Conservation (phyloP, 1,140 invertebrate genomes). For the Heliconius nattereri region DNA sequence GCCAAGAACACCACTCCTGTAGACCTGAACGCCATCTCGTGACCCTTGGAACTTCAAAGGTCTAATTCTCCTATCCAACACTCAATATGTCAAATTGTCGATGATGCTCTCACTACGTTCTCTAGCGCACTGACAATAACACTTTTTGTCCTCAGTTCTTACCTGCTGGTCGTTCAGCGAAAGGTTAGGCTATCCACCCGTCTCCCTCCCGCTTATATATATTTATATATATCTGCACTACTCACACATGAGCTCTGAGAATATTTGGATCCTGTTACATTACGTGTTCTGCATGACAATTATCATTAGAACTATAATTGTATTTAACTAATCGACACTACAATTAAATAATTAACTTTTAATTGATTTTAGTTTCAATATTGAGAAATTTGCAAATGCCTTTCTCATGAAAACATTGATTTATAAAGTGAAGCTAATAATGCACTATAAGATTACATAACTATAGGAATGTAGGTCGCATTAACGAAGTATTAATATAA, state of each 20-base stretch:
- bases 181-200: constrained; percentile 61
- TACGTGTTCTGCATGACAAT: constrained; percentile 73
- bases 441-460: constrained; percentile 29
- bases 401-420: constrained; percentile 18
- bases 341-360: constrained; percentile 1
- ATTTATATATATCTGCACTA: constrained; percentile 48
- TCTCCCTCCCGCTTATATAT: constrained; percentile 51
- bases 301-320: constrained; percentile 39
- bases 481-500: constrained; percentile 33
- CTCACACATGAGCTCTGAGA: constrained; percentile 52
- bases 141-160: constrained; percentile 75
- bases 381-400: constrained; percentile 20
- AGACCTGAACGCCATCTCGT: constrained; percentile 73
- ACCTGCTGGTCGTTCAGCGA: constrained; percentile 65
- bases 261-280: constrained; percentile 73
- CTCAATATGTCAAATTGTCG: constrained; percentile 61
- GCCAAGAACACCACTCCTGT: constrained; percentile 58
- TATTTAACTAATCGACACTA: constrained; percentile 23
- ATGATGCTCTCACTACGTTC: constrained; percentile 68
- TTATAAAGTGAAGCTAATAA: neutral
- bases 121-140: constrained; percentile 71
- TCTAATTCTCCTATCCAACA: constrained; percentile 35
- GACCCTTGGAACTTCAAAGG: constrained; percentile 51
- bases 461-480: constrained; percentile 32
- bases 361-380: constrained; percentile 21